Evolutionary conservation across 1,140 invertebrate species (phyloP).

Genomic region (Papilio polyxenes): DNA sequence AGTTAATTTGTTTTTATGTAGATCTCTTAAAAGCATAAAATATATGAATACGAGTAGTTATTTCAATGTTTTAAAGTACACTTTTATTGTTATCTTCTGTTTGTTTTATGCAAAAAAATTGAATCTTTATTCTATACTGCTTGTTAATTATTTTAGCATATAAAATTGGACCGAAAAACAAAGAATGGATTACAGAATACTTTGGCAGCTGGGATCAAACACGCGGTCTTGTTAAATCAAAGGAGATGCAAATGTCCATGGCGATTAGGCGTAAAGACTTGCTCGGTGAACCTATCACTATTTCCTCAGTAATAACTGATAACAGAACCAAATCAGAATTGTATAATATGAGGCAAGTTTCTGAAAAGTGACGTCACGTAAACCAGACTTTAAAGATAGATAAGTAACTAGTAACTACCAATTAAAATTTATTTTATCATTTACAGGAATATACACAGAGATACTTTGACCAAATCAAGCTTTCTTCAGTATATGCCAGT

Average conservation of each 20-base stretch:
- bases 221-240: slow-evolving; percentile 47
- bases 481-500: slow-evolving; percentile 79
- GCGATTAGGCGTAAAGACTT: slow-evolving; percentile 58
- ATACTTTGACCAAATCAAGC: slow-evolving; percentile 82
- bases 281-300: slow-evolving; percentile 45
- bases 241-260: slow-evolving; percentile 40
- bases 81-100: neutral
- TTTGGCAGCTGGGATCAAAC: slow-evolving; percentile 52
- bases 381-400: no score
- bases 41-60: neutral
- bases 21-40: no score
- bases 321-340: slow-evolving; percentile 49
- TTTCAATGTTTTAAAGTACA: neutral
- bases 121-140: neutral
- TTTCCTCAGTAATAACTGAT: slow-evolving; percentile 50
- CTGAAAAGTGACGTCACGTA: neutral
- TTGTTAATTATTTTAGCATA: slow-evolving; percentile 50
- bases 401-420: neutral
- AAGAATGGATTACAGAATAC: slow-evolving; percentile 49
- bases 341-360: slow-evolving; percentile 47
- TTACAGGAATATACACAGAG: slow-evolving; percentile 79
- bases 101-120: neutral
- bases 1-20: no score
- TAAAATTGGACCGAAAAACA: slow-evolving; percentile 47
- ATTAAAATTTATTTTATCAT: slow-evolving; percentile 2